Evolutionary conservation across 2,888 invertebrate genomes (phyloP).

Genomic region (Thalpophila matura): DNA sequence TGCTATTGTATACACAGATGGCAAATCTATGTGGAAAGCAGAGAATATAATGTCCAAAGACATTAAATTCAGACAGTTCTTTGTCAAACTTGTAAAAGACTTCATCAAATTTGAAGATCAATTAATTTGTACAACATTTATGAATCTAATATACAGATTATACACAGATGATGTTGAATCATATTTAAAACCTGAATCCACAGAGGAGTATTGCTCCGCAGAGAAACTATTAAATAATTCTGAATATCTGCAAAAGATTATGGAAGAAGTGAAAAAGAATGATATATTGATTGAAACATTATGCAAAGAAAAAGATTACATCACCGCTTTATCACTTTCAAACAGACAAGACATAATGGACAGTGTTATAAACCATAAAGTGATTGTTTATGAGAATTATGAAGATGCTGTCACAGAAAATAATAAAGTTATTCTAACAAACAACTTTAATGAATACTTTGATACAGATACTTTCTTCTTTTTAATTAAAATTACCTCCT

Average conservation of each 20-base stretch:
- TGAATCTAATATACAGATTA: constrained; percentile 77
- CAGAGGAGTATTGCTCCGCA: constrained; percentile 71
- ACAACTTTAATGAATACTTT: constrained; percentile 75
- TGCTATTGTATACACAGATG: constrained; percentile 79
- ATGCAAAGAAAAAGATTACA: constrained; percentile 74
- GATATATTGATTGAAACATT: constrained; percentile 70
- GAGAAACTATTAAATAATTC: constrained; percentile 74
- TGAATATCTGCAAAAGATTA: constrained; percentile 74
- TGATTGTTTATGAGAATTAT: constrained; percentile 76
- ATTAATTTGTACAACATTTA: constrained; percentile 80
- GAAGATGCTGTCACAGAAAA: constrained; percentile 73
- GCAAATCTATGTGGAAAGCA: constrained; percentile 78
- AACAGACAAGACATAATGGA: constrained; percentile 80
- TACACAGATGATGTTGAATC: constrained; percentile 67
- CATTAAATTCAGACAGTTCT: constrained; percentile 72
- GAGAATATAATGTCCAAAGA: constrained; percentile 70
- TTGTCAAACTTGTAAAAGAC: constrained; percentile 78
- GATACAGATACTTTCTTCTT: constrained; percentile 68
- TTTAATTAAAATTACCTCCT: constrained; percentile 70
- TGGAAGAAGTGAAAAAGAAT: constrained; percentile 74
- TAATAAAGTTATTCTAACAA: constrained; percentile 70
- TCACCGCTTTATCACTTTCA: constrained; percentile 79
- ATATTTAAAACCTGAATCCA: constrained; percentile 63
- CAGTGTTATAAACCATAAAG: constrained; percentile 67
- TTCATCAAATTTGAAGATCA: constrained; percentile 72